phyloP scores from a whole-genome alignment of 2,888 invertebrate genomes.

The Nomada goodeniana region DNA sequence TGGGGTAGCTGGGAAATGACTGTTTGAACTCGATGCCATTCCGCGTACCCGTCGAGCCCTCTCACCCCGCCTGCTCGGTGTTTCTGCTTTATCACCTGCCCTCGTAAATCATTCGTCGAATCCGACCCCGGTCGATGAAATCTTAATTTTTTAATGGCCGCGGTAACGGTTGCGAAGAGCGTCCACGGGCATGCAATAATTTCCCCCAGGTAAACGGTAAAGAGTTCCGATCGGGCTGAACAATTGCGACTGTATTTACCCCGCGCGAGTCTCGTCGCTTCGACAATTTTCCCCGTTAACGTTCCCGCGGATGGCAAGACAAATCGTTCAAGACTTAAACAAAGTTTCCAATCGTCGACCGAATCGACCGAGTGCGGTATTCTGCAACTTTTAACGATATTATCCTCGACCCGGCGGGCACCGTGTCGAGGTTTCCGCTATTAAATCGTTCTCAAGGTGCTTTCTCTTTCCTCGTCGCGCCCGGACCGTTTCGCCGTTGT shows the following conservation, averaged over 20 bases:
- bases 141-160: background rate
- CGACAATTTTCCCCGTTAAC: no score
- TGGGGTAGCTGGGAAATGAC: slow-evolving; percentile 9
- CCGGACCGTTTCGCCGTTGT: slow-evolving; percentile 17
- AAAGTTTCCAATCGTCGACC: background rate
- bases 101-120: background rate
- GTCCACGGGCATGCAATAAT: no score
- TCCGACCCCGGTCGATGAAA: background rate
- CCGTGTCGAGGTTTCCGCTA: slow-evolving; percentile 15
- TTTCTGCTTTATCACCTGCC: background rate
- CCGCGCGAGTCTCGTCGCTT: no score
- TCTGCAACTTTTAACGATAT: slow-evolving; percentile 29
- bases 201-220: no score
- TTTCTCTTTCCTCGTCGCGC: slow-evolving; percentile 7
- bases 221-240: no score
- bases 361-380: background rate
- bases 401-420: slow-evolving; percentile 14
- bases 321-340: background rate
- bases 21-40: background rate
- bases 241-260: no score
- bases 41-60: no score
- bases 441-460: slow-evolving; percentile 30
- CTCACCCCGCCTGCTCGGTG: background rate
- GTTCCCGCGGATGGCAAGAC: background rate
- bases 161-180: no score